Percentiles rank a stretch among this genome's conserved stretches.
Conservation (phyloP, 2,888 invertebrate genomes). For the Cyclophora punctaria region DNA sequence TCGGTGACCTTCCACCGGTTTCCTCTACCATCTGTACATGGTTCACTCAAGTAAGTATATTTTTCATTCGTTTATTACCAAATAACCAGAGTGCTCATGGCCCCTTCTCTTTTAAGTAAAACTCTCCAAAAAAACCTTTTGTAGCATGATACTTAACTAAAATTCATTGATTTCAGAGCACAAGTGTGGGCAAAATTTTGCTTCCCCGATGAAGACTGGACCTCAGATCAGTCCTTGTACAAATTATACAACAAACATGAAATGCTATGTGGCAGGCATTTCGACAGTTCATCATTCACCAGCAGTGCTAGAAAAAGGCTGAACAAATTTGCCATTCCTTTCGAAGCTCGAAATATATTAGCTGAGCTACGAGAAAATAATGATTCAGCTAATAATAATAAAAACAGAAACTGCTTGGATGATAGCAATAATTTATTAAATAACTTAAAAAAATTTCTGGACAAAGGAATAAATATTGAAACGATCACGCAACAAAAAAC, state of each 20-base stretch:
- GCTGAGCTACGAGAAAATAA: neutral
- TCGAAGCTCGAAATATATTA: conserved; percentile 3
- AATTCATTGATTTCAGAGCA: conserved; percentile 4
- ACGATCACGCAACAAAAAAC: neutral
- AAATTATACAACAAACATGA: conserved; percentile 3
- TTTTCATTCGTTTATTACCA: neutral
- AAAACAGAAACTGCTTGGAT: conserved; percentile 7
- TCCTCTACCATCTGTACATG: conserved; percentile 1
- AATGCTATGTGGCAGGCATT: conserved; percentile 11
- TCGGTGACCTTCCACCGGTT: conserved; percentile 3
- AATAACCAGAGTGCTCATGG: neutral
- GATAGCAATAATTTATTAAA: conserved; percentile 1
- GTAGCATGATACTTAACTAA: neutral
- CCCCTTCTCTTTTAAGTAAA: neutral
- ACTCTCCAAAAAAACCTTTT: neutral
- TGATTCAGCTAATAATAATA: neutral
- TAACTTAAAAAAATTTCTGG: neutral
- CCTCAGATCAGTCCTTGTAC: conserved; percentile 1
- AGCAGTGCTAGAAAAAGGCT: conserved; percentile 5
- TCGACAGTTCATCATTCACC: conserved; percentile 10
- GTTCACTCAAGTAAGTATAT: conserved; percentile 1
- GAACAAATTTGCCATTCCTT: conserved; percentile 9
- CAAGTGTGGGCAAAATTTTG: conserved; percentile 9
- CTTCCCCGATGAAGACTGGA: conserved; percentile 11
- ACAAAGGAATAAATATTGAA: neutral